Base-by-base conservation (phyloP, 2,797 vertebrate species). In the Enteromius fasciolatus region DNA sequence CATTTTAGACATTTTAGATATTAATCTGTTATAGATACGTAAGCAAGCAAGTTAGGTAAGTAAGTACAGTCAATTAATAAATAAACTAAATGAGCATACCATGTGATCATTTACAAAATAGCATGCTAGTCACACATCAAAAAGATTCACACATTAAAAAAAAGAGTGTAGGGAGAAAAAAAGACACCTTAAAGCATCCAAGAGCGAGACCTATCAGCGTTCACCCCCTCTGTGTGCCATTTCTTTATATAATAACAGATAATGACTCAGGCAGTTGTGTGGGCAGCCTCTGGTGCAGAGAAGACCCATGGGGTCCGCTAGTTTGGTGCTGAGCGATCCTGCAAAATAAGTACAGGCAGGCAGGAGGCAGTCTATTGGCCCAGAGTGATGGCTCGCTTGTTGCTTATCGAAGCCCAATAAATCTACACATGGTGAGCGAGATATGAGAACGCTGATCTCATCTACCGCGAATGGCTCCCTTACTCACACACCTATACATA, bases 401-500 rank as follows among this genome's bases (percentile, higher is more conserved):
- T 95, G 95, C 96, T 95, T 95, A 96, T 95, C 94, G 94, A 94
- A 95, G 94, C 94, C 93, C 96, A 96, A 98, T 98, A 97, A 97
- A 98, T 97, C 96, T 96, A 95, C 95, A 95, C 96, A 95, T 94
- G 93, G 66, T 95, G 95, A 94, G 94, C 91, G 90, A 93, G 94
- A 96, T 96, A 96, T 95, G 96, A 96, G 96, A 95, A 93, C 92
- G 93, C 94, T 96, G 96, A 95, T 96, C 96, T 97, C 95, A 95
- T 96, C 95, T 96, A 88, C 93, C 90, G 92, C 86, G 93, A 90
- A 93, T 95, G 94, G 95, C 94, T 94, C 94, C 86, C 95, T 95
- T 94, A 95, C 89, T 93, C 87, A 89, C 92, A 92, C 91, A 93
- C 94, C 92, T 83, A 85, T 79, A 89, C 87, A 96, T 94, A 95